Conservation (phyloP, 2,797 vertebrate genomes). For the Ctenopoma multispine region DNA sequence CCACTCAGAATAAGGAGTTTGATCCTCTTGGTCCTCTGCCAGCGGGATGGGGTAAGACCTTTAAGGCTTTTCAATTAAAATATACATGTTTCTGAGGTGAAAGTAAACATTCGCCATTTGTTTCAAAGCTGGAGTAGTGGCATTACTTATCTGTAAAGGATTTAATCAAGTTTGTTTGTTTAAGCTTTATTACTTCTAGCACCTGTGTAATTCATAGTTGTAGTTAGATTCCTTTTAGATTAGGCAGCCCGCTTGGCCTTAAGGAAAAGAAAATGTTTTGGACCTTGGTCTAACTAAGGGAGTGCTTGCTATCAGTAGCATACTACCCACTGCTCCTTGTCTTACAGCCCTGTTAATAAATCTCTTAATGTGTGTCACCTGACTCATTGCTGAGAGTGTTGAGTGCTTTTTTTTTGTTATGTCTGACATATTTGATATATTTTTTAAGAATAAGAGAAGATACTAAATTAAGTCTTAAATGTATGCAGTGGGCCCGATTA, state of each 20-base stretch:
- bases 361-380: not conserved
- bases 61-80: not conserved
- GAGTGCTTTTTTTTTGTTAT: not conserved
- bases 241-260: not conserved
- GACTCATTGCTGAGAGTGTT: not conserved
- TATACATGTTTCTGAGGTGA: not conserved
- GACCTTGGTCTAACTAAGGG: not conserved
- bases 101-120: not conserved
- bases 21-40: slow-evolving; percentile 97
- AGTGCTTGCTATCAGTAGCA: not conserved
- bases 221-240: not conserved
- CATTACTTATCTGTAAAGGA: not conserved
- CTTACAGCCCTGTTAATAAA: not conserved
- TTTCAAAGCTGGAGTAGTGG: not conserved
- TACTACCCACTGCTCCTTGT: not conserved
- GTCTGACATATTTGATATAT: not conserved
- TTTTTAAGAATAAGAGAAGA: not conserved
- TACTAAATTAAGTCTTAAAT: too few species aligned
- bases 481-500: too few species aligned
- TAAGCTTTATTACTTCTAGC: not conserved
- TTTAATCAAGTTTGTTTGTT: not conserved
- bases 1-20: slow-evolving; percentile 93
- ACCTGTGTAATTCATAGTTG: not conserved
- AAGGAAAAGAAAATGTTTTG: not conserved
- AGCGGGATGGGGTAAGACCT: slow-evolving; percentile 94